Conservation (phyloP, 2,113 vertebrate species). For the Labeo catla region DNA sequence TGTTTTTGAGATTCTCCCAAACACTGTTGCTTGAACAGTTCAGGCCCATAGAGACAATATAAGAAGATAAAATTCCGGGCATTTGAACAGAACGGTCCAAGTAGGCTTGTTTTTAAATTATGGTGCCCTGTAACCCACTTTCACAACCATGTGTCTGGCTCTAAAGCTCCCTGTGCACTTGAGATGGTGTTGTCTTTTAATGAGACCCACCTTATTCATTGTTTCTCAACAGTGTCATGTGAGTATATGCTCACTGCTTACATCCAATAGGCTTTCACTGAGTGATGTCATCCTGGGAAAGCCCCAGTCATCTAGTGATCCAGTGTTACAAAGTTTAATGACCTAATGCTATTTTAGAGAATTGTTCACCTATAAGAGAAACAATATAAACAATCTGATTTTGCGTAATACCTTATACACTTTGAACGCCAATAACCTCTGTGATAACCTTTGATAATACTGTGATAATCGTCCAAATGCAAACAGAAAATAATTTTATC, state of each 20-base stretch:
- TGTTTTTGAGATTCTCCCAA: background rate
- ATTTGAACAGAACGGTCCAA: background rate
- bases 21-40: background rate
- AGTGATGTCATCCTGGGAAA: conserved; percentile 57
- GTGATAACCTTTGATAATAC: background rate
- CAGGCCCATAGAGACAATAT: background rate
- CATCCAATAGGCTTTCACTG: conserved; percentile 54
- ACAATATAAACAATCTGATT: background rate
- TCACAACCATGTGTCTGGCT: conserved; percentile 11
- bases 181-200: conserved; percentile 49
- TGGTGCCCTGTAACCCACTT: conserved; percentile 37
- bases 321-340: background rate
- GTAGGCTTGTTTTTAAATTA: conserved; percentile 20
- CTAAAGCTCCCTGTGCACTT: background rate
- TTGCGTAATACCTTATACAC: background rate
- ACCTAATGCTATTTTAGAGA: background rate
- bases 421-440: background rate
- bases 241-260: conserved; percentile 50
- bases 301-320: conserved; percentile 16
- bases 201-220: conserved; percentile 33
- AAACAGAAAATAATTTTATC: background rate
- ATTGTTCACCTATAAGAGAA: background rate
- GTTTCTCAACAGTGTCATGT: conserved; percentile 52
- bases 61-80: background rate
- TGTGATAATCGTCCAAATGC: background rate